Base-by-base conservation (phyloP, 92 coral and sea anemone genomes). In the Palythoa heliodiscus region DNA sequence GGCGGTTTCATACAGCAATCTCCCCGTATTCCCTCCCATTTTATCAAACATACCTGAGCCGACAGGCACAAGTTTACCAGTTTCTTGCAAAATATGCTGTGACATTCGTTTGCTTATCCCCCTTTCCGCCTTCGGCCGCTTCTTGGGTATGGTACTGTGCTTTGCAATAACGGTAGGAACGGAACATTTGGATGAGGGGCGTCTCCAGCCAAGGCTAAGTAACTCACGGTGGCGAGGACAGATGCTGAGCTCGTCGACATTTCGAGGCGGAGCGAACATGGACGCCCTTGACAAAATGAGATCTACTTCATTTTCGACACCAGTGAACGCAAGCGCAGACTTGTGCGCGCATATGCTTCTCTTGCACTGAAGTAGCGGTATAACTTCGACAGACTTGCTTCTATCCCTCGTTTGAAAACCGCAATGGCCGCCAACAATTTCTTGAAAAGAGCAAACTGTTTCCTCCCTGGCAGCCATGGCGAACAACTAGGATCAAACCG, bases 31-130 rank as follows among this genome's bases (percentile, higher is more conserved):
- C 79, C 87, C 35, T 69, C 35, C 79, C 80, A 70, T 83, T 13
- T 11, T n/a, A 53, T n/a, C n/a, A n/a, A 69, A 77, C 86, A 50
- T 87, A 87, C 86, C 90, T 87, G 90, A 87, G 80, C 90, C 89
- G 78, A 79, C 89, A 69, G 89, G 79, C 60, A 87, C 63, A 71
- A 80, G 75, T 53, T 69, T 72, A 55, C 86, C 86, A 64, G 89
- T 86, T 77, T 86, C 89, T 86, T 82, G 77, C 76, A 86, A 77
- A 70, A 86, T 77, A 54, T 77, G 39, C 58, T 64, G 77, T 37
- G 89, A 68, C 78, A 54, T 71, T 61, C 77, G 52, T 72, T 87
- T 70, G 64, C 86, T 87, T 72, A 87, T 37, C 80, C 89, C 89
- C 29, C 86, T 87, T 79, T 87, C 86, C 29, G 60, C 84, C 83